Evolutionary conservation across 2,888 invertebrate species (phyloP), one percentile per base, ranked within the genome.

Genomic region (Antheraea yamamai): DNA sequence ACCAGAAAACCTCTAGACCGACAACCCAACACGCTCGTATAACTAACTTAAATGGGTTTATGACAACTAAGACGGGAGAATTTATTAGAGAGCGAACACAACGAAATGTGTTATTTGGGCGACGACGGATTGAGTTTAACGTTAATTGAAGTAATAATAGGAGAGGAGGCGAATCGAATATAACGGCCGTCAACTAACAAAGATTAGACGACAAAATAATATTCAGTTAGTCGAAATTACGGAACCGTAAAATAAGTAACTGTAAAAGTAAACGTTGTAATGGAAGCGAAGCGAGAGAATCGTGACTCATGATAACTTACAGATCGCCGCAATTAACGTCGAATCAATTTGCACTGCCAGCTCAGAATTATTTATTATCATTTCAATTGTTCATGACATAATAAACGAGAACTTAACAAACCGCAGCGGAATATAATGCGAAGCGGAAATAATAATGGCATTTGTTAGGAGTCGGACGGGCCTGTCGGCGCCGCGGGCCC

Each of bases 381-480:
- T 89, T 87, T 87, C 89, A 91, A 92, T 91, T 89, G 92, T 91
- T 89, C 87, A 86, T 90, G 91, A 90, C 90, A 90, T 91, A 90
- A 89, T 89, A 89, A 90, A 89, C 87, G 89, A 88, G 88, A 88
- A 86, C 85, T 88, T 89, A 91, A 90, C 92, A 88, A 92, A 89
- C 91, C 88, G 87, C 88, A 83, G 85, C 87, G 84, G 83, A 82
- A 87, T 86, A 87, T 91, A 92, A 93, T 90, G 85, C 86, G 90
- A 91, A 91, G 88, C 93, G 93, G 94, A 94, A 92, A 93, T 92
- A 91, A 92, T 93, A 92, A 93, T 91, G 90, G 93, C 89, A 88
- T 93, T 92, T 91, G 92, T 91, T 91, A 61, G 84, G 88, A 88
- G 85, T 82, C 80, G 84, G 80, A 84, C 83, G 85, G 85, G 84